Percentiles rank a stretch among this genome's conserved stretches.
These are phyloP conservation scores for Meandrina meandrites DNA, from an alignment of 92 coral and sea anemone species.

Conservation along the genomic window DNA sequence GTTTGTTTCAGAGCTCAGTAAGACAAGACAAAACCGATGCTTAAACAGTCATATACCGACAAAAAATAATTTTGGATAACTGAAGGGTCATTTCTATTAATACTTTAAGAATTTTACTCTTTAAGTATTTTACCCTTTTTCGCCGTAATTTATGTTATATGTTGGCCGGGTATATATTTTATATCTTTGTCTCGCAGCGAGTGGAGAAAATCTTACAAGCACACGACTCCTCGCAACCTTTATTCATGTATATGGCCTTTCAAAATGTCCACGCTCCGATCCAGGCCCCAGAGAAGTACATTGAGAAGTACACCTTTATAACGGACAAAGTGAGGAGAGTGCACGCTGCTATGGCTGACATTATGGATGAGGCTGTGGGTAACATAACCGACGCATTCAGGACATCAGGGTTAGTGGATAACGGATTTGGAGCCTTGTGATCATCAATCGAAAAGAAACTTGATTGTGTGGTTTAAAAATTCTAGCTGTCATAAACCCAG, in stretches of 20 bases:
- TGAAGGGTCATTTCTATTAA: too few species aligned
- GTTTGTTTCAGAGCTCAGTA: too few species aligned
- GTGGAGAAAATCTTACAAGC: constrained; percentile 43
- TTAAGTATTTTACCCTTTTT: too few species aligned
- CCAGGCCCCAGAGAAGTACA: constrained; percentile 57
- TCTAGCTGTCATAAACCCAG: too few species aligned
- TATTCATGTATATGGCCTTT: constrained; percentile 72
- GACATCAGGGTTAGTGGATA: constrained; percentile 48
- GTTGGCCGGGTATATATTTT: neutral
- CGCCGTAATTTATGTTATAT: neutral
- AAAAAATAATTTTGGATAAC: too few species aligned
- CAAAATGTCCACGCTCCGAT: constrained; percentile 73
- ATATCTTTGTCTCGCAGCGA: constrained; percentile 17
- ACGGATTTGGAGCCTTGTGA: too few species aligned
- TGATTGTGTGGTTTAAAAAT: too few species aligned
- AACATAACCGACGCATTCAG: constrained; percentile 56
- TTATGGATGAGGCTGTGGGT: constrained; percentile 80
- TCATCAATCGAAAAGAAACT: too few species aligned
- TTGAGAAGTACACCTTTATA: constrained; percentile 56
- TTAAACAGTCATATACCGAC: too few species aligned
- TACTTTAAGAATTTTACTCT: too few species aligned
- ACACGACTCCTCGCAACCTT: constrained; percentile 60
- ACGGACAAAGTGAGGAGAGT: constrained; percentile 45
- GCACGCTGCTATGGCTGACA: constrained; percentile 71
- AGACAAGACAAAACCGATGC: too few species aligned